These are phyloP conservation scores for Phalacrocorax brasilianus DNA, from an alignment of 2,113 vertebrate genomes.

Conservation along the genomic window DNA sequence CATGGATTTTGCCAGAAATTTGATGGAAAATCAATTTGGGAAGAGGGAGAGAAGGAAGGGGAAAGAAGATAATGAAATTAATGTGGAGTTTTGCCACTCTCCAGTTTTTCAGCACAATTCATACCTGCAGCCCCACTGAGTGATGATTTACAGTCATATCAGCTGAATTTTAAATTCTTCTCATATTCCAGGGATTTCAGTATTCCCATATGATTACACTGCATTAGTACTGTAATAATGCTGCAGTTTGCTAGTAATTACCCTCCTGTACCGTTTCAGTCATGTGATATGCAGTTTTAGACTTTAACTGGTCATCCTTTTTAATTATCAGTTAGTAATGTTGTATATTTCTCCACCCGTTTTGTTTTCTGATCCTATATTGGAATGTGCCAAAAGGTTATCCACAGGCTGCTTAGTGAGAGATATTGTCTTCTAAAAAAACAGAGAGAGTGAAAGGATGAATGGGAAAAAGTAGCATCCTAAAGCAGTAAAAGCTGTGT, in stretches of 20 bases:
- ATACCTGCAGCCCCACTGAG: not conserved
- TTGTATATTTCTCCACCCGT: not conserved
- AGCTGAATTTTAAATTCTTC: not conserved
- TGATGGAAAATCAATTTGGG: not conserved
- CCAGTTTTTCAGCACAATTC: not conserved
- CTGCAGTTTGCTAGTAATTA: constrained; percentile 3
- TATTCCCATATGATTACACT: not conserved
- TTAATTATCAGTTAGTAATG: not conserved
- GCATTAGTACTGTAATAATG: not conserved
- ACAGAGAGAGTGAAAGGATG: not conserved
- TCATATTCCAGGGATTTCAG: not conserved
- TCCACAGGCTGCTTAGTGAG: not conserved
- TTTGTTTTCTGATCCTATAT: not conserved
- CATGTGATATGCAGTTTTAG: not conserved
- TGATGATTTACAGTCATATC: not conserved
- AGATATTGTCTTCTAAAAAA: not conserved
- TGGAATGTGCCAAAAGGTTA: not conserved
- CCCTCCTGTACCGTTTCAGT: not conserved
- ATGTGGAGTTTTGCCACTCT: not conserved
- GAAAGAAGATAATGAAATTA: not conserved
- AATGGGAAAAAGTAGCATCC: not conserved
- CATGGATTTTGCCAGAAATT: not conserved
- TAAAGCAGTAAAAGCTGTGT: not conserved
- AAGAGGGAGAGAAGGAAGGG: not conserved
- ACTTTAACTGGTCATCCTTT: not conserved